These are phyloP conservation scores for Lepidurus arcticus DNA, from an alignment of 1,140 invertebrate genomes.

Conservation along the genomic window DNA sequence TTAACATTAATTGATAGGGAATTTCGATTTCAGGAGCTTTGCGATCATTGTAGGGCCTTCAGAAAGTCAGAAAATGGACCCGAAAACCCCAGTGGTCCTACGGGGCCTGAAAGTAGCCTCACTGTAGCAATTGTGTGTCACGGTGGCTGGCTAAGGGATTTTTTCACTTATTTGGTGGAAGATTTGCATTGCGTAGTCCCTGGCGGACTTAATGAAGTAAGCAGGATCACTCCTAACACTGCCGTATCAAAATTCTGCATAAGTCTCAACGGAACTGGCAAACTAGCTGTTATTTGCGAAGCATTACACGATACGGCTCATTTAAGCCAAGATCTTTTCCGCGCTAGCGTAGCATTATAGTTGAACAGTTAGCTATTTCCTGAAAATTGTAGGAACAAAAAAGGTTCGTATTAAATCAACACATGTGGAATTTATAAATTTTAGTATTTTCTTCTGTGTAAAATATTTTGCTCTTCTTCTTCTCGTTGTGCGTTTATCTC, in stretches of 20 bases:
- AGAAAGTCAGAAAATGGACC: neutral
- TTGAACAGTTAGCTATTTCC: too few relatives aligned
- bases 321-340: constrained; percentile 18
- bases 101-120: neutral
- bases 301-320: constrained; percentile 30
- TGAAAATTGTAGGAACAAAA: too few relatives aligned
- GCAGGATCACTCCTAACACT: constrained; percentile 26
- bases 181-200: neutral
- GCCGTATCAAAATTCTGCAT: constrained; percentile 26
- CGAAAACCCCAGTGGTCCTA: neutral
- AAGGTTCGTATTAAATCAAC: neutral
- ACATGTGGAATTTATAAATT: neutral
- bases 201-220: neutral
- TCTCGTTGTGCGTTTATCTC: neutral
- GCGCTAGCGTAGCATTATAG: neutral
- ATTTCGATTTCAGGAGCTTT: neutral
- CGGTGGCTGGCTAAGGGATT: constrained; percentile 31
- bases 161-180: constrained; percentile 29
- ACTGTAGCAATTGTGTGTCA: constrained; percentile 28
- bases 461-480: constrained; percentile 7
- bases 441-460: neutral
- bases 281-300: neutral
- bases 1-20: too few relatives aligned
- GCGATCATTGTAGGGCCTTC: neutral
- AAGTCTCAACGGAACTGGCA: neutral